phyloP scores from a whole-genome alignment of 2,797 vertebrate genomes.

The Eremophila alpestris region DNA sequence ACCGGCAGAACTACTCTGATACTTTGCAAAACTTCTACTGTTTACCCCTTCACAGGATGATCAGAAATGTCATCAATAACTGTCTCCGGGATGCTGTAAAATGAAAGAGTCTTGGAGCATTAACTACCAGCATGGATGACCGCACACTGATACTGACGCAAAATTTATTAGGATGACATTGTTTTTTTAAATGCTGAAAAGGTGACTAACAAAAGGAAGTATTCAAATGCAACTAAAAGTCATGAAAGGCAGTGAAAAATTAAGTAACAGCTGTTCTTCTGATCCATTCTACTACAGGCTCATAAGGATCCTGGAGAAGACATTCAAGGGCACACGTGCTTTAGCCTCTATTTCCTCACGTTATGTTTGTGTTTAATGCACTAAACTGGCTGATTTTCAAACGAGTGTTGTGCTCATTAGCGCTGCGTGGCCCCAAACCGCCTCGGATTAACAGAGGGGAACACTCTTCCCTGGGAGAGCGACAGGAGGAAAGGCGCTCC shows the following conservation, averaged over 20 bases:
- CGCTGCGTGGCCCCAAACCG: background rate
- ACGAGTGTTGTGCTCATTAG: accelerated
- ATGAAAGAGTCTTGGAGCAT: background rate
- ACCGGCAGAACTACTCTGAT: background rate
- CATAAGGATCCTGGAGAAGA: background rate
- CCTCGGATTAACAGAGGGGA: background rate
- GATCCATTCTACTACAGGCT: background rate
- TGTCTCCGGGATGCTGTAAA: background rate
- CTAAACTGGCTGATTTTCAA: background rate
- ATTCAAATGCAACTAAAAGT: background rate
- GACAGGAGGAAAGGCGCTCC: background rate
- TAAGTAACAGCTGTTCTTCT: background rate
- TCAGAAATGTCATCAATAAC: background rate
- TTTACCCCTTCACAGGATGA: background rate
- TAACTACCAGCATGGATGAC: background rate
- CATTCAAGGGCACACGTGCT: background rate
- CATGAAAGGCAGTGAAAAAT: background rate
- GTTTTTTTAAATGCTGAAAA: background rate
- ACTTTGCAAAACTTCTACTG: background rate
- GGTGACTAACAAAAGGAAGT: background rate
- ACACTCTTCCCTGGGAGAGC: background rate
- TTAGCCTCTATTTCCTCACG: background rate
- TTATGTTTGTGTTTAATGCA: background rate
- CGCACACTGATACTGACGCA: background rate
- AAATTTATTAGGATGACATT: background rate